Evolutionary conservation across 2,888 invertebrate species (phyloP).

Genomic region (Abrostola triplasia): DNA sequence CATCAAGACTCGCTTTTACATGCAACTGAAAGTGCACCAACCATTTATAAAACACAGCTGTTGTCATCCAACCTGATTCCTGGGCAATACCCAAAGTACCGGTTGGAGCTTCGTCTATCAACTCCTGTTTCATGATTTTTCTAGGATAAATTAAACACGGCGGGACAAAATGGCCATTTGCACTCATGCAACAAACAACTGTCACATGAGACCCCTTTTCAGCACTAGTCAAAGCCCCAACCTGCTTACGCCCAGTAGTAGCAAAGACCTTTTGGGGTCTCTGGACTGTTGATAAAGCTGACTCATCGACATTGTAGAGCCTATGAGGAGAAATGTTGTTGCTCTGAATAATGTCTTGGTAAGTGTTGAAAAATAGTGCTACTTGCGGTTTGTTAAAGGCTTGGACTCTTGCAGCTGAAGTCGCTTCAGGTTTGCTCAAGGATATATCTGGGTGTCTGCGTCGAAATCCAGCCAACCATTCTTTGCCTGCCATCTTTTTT

Average conservation of each 20-base stretch:
- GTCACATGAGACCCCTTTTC: conserved; percentile 69
- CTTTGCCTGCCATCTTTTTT: conserved; percentile 5
- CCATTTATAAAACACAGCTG: too few species aligned
- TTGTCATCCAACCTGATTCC: too few species aligned
- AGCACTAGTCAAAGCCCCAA: conserved; percentile 68
- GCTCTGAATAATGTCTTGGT: conserved; percentile 10
- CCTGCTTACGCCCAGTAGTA: conserved; percentile 68
- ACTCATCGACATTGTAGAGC: conserved; percentile 69
- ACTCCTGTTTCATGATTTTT: too few species aligned
- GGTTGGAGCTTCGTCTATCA: too few species aligned
- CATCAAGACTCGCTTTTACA: too few species aligned
- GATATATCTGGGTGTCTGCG: too few species aligned
- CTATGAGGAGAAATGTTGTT: too few species aligned
- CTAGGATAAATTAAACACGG: conserved; percentile 69
- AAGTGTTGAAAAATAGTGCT: conserved; percentile 12
- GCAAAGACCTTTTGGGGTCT: conserved; percentile 59
- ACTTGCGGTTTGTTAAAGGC: conserved; percentile 12
- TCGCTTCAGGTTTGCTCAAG: conserved; percentile 35
- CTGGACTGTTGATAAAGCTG: conserved; percentile 72
- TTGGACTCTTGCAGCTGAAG: conserved; percentile 25
- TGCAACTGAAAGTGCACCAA: too few species aligned
- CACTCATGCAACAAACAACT: conserved; percentile 57
- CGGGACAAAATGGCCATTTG: conserved; percentile 53
- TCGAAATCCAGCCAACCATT: not conserved
- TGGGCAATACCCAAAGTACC: too few species aligned